These are phyloP conservation scores for Drosophila neoperkinsi DNA, from an alignment of 2,888 invertebrate species.

Conservation along the genomic window DNA sequence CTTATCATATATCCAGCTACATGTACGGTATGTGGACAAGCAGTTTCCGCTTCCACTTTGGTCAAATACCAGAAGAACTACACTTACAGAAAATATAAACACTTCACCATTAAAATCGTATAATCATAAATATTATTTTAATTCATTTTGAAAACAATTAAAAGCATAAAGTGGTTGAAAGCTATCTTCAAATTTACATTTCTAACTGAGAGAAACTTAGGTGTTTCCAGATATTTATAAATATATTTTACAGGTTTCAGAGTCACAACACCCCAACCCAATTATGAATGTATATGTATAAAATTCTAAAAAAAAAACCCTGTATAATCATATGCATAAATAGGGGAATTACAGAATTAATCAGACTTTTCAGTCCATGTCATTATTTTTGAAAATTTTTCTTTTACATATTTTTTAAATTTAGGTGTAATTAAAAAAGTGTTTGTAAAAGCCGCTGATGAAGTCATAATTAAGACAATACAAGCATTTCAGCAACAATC, in stretches of 20 bases:
- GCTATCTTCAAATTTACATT: not conserved
- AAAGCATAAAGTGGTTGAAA: not conserved
- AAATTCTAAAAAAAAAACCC: not conserved
- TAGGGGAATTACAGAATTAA: not conserved
- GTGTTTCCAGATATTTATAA: not conserved
- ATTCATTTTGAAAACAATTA: not conserved
- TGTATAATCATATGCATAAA: not conserved
- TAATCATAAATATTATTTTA: not conserved
- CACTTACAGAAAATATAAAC: slow-evolving; percentile 9
- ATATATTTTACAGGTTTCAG: not conserved
- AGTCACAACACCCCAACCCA: not conserved
- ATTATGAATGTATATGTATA: not conserved
- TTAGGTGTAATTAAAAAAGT: slow-evolving; percentile 2
- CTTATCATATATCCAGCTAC: slow-evolving; percentile 17
- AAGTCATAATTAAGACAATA: slow-evolving; percentile 22
- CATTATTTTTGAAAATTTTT: not conserved
- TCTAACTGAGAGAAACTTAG: not conserved
- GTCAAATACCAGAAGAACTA: not conserved
- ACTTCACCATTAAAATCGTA: not conserved
- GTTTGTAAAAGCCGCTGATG: slow-evolving; percentile 11
- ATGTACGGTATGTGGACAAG: not conserved
- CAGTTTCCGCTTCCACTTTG: slow-evolving; percentile 51
- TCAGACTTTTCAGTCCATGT: not conserved
- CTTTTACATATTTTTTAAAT: too few relatives aligned
- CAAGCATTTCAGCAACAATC: slow-evolving; percentile 13